A percentile compares a stretch with the other conserved stretches of the same genome.
Evolutionary conservation across 2,888 invertebrate genomes (phyloP).

Genomic region (Deroplatys truncata): DNA sequence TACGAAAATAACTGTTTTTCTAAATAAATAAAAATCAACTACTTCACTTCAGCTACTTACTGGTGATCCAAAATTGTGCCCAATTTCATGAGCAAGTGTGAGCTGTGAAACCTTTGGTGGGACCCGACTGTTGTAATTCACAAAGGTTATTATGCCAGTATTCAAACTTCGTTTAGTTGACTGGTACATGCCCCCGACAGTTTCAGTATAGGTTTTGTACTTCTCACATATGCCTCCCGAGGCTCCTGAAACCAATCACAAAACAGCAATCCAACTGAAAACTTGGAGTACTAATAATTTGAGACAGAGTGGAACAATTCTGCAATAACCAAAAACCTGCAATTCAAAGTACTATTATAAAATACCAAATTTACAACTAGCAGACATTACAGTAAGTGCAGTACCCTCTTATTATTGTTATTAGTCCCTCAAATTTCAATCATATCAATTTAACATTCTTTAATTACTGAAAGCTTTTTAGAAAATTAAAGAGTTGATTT

Average conservation of each 20-base stretch:
- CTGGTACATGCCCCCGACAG: constrained; percentile 89
- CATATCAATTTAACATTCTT: too few relatives aligned
- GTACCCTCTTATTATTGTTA: too few relatives aligned
- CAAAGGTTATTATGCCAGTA: constrained; percentile 98
- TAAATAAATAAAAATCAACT: too few relatives aligned
- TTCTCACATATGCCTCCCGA: constrained; percentile 99
- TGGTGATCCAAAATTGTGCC: constrained; percentile 98
- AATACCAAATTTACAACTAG: too few relatives aligned
- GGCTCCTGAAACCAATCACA: constrained; percentile 59
- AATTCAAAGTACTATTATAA: too few relatives aligned
- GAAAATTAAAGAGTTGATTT: too few relatives aligned
- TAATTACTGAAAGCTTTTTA: too few relatives aligned
- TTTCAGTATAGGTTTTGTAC: constrained; percentile 95
- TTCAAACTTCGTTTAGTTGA: constrained; percentile 92
- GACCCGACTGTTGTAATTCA: constrained; percentile 95
- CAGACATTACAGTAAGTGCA: too few relatives aligned
- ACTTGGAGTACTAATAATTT: neutral
- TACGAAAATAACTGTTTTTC: too few relatives aligned
- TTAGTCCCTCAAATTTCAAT: too few relatives aligned
- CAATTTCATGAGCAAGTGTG: constrained; percentile 96
- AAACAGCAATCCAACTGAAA: neutral
- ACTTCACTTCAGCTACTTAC: constrained; percentile 51
- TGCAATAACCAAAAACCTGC: neutral
- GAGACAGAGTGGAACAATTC: neutral
- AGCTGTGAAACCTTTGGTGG: constrained; percentile 97